Evolutionary conservation across 1,140 invertebrate genomes (phyloP), one percentile per base, ranked within the genome.

Genomic region (Arctopsyche grandis): DNA sequence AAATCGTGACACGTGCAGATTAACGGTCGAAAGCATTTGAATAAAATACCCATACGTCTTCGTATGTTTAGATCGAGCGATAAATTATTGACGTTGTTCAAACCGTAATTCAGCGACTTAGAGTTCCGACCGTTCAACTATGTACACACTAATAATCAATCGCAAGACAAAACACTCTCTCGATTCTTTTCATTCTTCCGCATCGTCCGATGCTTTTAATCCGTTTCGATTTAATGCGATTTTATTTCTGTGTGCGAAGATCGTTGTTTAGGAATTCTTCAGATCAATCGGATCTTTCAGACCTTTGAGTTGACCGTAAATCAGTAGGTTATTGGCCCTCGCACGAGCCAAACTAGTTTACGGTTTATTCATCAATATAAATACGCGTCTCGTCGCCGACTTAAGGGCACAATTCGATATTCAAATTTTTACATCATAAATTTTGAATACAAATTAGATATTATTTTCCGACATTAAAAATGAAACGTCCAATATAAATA

Each of bases 211-310:
- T 4, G 48, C 48, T 52, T 52, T 52, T 52, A 52, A 52, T 52
- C 10, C 16, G 48, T 52, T 52, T 52, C 48, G 63, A 22, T 66
- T 60, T 66, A 14, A 29, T 24, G 63, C 63, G 21, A 22, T 66
- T 66, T 66, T 24, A 26, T 66, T 26, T 66, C 63, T 22, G 63
- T 26, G 21, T 66, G 9, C 5, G 44, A 46, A 71, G 9, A n/a
- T 38, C 29, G 29, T 22, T 71, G 43, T 29, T 71, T 71, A 71
- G 69, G 69, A 71, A 71, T 71, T 71, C 43, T 44, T 71, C 69
- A 71, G 69, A 71, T 71, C 69, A 71, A 71, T 71, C 14, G 44
- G 38, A 46, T 16, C 10, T 71, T 71, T 71, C 69, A 71, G 69
- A 38, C 69, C 16, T 48, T 44, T 16, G 16, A n/a, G 19, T 24